Base-by-base conservation (phyloP, 2,888 invertebrate genomes). In the Parnassius mnemosyne region DNA sequence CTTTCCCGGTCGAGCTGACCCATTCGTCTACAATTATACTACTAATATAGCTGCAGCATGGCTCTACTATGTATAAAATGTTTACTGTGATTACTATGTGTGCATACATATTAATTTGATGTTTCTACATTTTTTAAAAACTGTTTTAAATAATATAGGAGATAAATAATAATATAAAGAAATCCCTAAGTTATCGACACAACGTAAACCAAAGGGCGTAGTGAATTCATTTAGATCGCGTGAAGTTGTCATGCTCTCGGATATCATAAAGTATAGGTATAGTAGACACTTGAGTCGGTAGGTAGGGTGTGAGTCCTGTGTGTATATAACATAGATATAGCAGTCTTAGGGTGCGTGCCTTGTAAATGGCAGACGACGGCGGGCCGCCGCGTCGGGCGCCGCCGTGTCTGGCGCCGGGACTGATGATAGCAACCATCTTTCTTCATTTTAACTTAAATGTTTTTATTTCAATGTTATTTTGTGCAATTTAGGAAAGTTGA, bases 381-480 rank as follows among this genome's bases (percentile, higher is more conserved):
- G 70, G 67, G 66, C 65, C 25, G 46, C 51, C 20, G 68, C 61
- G 66, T 65, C 52, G 57, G 86, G 87, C 87, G 87, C 83, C 87
- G 76, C 62, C 77, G 69, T 64, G 87, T 85, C 87, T 87, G 78
- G 77, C 82, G 79, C 80, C 80, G 72, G 72, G 73, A 12, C 10
- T 47, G 11, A 43, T 53, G 34, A 44, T 34, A 69, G 74, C 68
- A 70, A 70, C 68, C 72, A 78, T 75, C 77, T 79, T 73, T 73
- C 70, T 74, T 73, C 67, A 68, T 71, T 78, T 76, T 74, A 77
- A 60, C 52, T 57, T 51, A 51, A 51, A 16, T 46, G 12, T 53
- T 42, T 34, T 41, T 55, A 56, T 52, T 60, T 20, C 51, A 56
- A 20, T 41, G 44, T n/a, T 41, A 56, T 53, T 34, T 34, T 34